A percentile compares a stretch with the other conserved stretches of the same genome.
phyloP scores from a whole-genome alignment of 2,888 invertebrate species.

The Pristionchus exspectatus region DNA sequence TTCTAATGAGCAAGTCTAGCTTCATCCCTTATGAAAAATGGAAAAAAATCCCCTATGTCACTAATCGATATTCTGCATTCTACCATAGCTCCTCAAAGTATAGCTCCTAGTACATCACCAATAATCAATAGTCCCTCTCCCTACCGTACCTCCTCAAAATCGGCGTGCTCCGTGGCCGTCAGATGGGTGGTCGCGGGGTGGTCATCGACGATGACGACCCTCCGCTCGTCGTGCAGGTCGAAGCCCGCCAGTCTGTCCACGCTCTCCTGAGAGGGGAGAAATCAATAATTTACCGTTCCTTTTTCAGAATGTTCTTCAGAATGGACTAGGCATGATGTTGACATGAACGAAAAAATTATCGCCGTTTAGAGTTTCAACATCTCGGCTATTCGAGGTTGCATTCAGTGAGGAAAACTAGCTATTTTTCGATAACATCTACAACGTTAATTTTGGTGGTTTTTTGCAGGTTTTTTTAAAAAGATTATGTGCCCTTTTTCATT shows the following conservation, averaged over 20 bases:
- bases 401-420: no score
- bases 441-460: no score
- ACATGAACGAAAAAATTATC: no score
- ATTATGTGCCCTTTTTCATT: neutral
- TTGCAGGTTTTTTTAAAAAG: no score
- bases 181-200: constrained; percentile 55
- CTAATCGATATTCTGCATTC: neutral
- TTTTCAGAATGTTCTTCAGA: no score
- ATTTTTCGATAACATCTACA: no score
- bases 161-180: constrained; percentile 53
- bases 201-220: constrained; percentile 65
- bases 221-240: constrained; percentile 80
- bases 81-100: neutral
- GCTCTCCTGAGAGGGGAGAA: constrained; percentile 22
- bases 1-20: no score
- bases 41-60: no score
- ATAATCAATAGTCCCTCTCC: constrained; percentile 5
- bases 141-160: constrained; percentile 66
- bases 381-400: no score
- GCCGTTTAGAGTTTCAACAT: no score
- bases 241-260: constrained; percentile 82
- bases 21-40: no score
- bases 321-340: no score
- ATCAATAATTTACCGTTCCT: neutral
- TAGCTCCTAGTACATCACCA: neutral